Base-by-base conservation (phyloP, 2,797 vertebrate species). In the Myotis myotis region DNA sequence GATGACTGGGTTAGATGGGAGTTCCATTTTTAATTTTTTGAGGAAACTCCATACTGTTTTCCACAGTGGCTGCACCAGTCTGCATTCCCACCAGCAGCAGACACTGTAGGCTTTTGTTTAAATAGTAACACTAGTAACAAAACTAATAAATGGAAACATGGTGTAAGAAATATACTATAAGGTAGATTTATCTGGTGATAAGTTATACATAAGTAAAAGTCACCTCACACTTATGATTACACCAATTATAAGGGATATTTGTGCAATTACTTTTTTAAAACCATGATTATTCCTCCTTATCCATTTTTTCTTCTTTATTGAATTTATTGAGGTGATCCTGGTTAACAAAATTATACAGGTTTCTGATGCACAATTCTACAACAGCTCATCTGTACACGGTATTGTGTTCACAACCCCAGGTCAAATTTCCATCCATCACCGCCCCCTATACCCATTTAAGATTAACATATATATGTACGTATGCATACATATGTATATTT, bases 251-350 rank as follows among this genome's bases (percentile, higher is more conserved):
- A 88, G n/a, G 53, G 91, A 94, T 0, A 68, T 87, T 94, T 95
- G 17, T 84, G 13, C 64, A 57, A 89, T 36, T 94, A 57, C 49
- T 91, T 57, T 66, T 95, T 79, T 68, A 1, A 87, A 96, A 81
- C 15, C 17, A 47, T 88, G 49, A 9, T 1, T 3, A 6, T 94
- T 97, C 78, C 49, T 93, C 30, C 75, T 83, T 86, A 91, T 91
- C 36, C 28, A 71, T 15, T 41, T 51, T 81, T 57, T 25, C 55
- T 25, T 25, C 23, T 57, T 25, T 57, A 57, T 25, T 57, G 23
- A 28, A 25, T 28, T 60, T 60, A 25, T 60, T 28, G 4, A 28
- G 23, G 3, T 28, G 23, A 60, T 11, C 22, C 57, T 60, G 23
- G 57, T 60, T 60, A 25, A 25, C 23, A 60, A 60, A 60, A 25